These are phyloP conservation scores for Drosophila insularis DNA, from an alignment of 1,140 invertebrate genomes.

Conservation along the genomic window DNA sequence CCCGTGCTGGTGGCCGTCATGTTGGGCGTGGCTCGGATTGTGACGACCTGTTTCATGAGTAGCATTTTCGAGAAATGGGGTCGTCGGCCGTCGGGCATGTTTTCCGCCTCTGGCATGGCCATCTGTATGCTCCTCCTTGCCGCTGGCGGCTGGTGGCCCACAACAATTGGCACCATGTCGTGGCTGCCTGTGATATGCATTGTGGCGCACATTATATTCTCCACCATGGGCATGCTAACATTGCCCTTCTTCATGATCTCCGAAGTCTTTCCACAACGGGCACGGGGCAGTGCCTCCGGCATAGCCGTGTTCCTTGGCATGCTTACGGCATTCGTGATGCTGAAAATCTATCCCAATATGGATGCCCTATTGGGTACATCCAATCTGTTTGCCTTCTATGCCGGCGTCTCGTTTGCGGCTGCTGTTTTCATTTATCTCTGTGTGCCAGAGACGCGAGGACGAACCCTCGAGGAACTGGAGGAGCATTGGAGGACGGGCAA, in stretches of 20 bases:
- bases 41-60: slow-evolving; percentile 84
- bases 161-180: slow-evolving; percentile 41
- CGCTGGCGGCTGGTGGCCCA: slow-evolving; percentile 76
- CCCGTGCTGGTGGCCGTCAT: slow-evolving; percentile 84
- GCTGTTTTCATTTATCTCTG: slow-evolving; percentile 87
- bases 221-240: slow-evolving; percentile 86
- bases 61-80: slow-evolving; percentile 85
- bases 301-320: slow-evolving; percentile 87
- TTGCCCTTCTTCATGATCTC: slow-evolving; percentile 90
- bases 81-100: slow-evolving; percentile 84
- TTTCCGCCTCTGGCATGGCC: slow-evolving; percentile 86
- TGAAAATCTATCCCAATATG: slow-evolving; percentile 89
- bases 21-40: slow-evolving; percentile 84
- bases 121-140: slow-evolving; percentile 85
- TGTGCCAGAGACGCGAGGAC: slow-evolving; percentile 92
- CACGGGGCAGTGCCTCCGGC: slow-evolving; percentile 87
- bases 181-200: slow-evolving; percentile 83
- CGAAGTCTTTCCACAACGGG: slow-evolving; percentile 88
- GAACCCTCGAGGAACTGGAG: slow-evolving; percentile 89
- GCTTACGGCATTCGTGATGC: slow-evolving; percentile 88
- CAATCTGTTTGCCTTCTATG: slow-evolving; percentile 90
- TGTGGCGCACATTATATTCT: slow-evolving; percentile 85
- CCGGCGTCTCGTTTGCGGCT: slow-evolving; percentile 86
- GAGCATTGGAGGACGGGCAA: slow-evolving; percentile 83
- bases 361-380: slow-evolving; percentile 84